Percentiles rank a stretch among this genome's conserved stretches.
phyloP scores from a whole-genome alignment of 2,797 vertebrate species.

The Neosalanx taihuensis region DNA sequence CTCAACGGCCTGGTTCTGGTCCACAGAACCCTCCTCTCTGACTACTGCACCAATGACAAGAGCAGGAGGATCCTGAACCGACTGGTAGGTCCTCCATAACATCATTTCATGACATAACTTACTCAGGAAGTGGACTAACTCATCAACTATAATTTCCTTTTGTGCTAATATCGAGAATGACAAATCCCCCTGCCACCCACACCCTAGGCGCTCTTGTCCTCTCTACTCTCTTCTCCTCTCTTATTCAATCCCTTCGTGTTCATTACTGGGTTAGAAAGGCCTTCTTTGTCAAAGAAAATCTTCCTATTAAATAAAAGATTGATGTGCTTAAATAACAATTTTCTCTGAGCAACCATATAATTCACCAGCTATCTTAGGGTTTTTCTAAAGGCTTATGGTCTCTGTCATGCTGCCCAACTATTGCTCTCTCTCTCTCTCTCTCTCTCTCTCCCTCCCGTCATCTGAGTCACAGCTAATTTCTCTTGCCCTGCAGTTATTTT shows the following conservation, averaged over 20 bases:
- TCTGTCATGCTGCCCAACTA: neutral
- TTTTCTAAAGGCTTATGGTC: neutral
- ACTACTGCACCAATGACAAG: slow-evolving; percentile 87
- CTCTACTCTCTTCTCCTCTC: no score
- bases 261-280: neutral
- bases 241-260: no score
- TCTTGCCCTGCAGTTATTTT: neutral
- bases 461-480: neutral
- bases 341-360: neutral
- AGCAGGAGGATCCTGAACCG: slow-evolving; percentile 84
- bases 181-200: no score
- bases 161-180: no score
- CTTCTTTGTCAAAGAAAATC: neutral
- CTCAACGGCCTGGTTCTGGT: slow-evolving; percentile 80
- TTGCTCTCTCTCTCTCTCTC: neutral
- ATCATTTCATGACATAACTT: neutral
- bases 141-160: neutral
- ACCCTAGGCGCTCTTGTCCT: no score
- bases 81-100: slow-evolving; percentile 78
- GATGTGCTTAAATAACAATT: neutral
- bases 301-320: no score
- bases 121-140: neutral
- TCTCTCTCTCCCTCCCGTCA: no score
- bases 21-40: slow-evolving; percentile 80
- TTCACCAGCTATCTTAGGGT: neutral